A percentile compares a stretch with the other conserved stretches of the same genome.
Conservation (phyloP, 2,888 invertebrate genomes). For the Tholera decimalis region DNA sequence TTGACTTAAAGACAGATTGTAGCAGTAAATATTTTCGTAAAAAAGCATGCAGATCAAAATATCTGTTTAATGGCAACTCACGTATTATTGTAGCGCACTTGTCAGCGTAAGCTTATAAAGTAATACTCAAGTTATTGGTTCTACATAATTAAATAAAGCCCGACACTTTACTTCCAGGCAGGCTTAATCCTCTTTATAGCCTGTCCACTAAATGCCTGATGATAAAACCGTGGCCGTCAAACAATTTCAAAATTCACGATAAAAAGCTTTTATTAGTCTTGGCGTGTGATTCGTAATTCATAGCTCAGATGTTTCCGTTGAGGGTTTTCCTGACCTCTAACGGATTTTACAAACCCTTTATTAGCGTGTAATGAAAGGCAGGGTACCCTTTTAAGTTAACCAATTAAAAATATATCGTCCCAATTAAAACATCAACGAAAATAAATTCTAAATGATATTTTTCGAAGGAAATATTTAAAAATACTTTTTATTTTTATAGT, state of each 20-base stretch:
- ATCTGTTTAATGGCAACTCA: slow-evolving; percentile 31
- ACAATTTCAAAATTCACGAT: slow-evolving; percentile 31
- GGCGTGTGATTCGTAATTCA: slow-evolving; percentile 68
- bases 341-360: slow-evolving; percentile 35
- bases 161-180: slow-evolving; percentile 19
- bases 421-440: not conserved
- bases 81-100: slow-evolving; percentile 17
- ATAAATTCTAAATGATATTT: slow-evolving; percentile 10
- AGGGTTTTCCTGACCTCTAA: slow-evolving; percentile 73
- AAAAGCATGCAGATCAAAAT: too few species aligned
- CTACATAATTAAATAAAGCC: slow-evolving; percentile 38
- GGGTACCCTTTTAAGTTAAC: not conserved
- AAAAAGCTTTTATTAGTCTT: slow-evolving; percentile 30
- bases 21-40: too few species aligned
- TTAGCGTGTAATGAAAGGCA: not conserved
- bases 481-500: not conserved
- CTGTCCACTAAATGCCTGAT: slow-evolving; percentile 35
- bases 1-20: too few species aligned
- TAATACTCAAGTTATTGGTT: slow-evolving; percentile 38
- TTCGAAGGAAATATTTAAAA: slow-evolving; percentile 11
- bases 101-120: slow-evolving; percentile 13
- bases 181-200: slow-evolving; percentile 32
- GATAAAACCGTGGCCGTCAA: slow-evolving; percentile 33
- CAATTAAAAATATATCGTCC: not conserved
- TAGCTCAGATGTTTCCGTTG: slow-evolving; percentile 64